A percentile compares a stretch with the other conserved stretches of the same genome.
Evolutionary conservation across 1,140 invertebrate genomes (phyloP).

Genomic region (Bombus pascuorum): DNA sequence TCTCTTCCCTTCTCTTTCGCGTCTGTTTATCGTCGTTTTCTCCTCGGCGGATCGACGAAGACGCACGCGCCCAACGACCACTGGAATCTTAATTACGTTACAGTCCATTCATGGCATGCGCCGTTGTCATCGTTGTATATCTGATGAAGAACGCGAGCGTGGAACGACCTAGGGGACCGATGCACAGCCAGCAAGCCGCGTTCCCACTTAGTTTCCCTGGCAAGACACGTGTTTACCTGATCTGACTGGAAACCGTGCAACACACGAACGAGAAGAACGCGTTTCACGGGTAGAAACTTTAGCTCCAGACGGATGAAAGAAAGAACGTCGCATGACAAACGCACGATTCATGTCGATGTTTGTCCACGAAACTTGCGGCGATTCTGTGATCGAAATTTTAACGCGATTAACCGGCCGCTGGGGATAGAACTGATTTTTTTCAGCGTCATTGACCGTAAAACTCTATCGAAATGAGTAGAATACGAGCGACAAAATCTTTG

Average conservation of each 20-base stretch:
- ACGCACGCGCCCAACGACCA: slow-evolving; percentile 35
- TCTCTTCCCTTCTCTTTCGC: neutral
- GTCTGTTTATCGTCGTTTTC: slow-evolving; percentile 22
- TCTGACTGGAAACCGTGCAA: slow-evolving; percentile 13
- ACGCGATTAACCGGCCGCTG: neutral
- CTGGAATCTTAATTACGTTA: slow-evolving; percentile 76
- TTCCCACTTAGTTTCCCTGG: slow-evolving; percentile 1
- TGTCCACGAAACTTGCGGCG: neutral
- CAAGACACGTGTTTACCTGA: slow-evolving; percentile 23
- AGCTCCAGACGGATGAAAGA: neutral
- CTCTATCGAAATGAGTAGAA: neutral
- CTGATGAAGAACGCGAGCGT: slow-evolving; percentile 23
- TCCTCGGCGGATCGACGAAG: slow-evolving; percentile 41
- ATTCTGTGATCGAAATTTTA: slow-evolving; percentile 26
- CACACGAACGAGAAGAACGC: neutral
- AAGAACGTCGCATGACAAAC: too few relatives aligned
- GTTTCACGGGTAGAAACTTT: neutral
- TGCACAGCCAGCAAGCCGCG: neutral
- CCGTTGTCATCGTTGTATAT: slow-evolving; percentile 42
- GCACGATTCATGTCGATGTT: neutral
- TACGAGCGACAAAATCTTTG: neutral
- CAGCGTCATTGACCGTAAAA: neutral
- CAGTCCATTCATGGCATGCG: slow-evolving; percentile 70
- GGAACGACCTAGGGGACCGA: neutral
- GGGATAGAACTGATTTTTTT: neutral